Base-by-base conservation (phyloP, 2,113 vertebrate species). In the Embiotoca jacksoni region DNA sequence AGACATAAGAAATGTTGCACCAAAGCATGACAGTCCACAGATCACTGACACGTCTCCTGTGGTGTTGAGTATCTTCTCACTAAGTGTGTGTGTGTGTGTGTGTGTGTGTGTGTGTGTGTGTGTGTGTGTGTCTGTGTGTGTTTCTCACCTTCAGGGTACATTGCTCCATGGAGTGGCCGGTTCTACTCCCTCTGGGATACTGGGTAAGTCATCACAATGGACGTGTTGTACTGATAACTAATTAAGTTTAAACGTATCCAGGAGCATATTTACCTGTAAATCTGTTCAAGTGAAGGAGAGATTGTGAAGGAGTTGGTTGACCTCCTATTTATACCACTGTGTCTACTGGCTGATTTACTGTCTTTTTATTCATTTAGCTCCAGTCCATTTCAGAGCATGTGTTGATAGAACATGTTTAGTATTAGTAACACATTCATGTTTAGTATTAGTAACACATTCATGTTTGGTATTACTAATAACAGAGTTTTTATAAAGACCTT, bases 121-220 rank as follows among this genome's bases (percentile, higher is more conserved):
- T 23, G 23, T 23, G 23, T 54, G 36, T 16, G 54, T 55, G 30
- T 13, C 0, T 11, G 50, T 13, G 10, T 23, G n/a, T 64, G 66
- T 75, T 55, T 62, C 4, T 52, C 60, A 7, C 60, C 89, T 87
- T 84, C 92, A 99, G 97, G 97, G 82, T 97, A 98, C 91, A 99
- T 98, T 78, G 97, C 97, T 82, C 97, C 97, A 3, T 99, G 97
- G 97, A 99, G 97, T 91, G 97, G 97, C 61, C 96, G 97, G 61
- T 98, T 99, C 94, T 99, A 98, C 84, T 99, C 97, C 1, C 72
- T 99, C 33, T 99, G 97, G 97, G 97, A 98, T 84, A 99, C 97
- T 6, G 97, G 97, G 97, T 99, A 94, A 96, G 97, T 50, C 55
- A 10, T 68, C 39, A 36, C 9, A 49, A n/a, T 23, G 39, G 2